phyloP scores from a whole-genome alignment of 1,140 invertebrate genomes.

The Mya arenaria region DNA sequence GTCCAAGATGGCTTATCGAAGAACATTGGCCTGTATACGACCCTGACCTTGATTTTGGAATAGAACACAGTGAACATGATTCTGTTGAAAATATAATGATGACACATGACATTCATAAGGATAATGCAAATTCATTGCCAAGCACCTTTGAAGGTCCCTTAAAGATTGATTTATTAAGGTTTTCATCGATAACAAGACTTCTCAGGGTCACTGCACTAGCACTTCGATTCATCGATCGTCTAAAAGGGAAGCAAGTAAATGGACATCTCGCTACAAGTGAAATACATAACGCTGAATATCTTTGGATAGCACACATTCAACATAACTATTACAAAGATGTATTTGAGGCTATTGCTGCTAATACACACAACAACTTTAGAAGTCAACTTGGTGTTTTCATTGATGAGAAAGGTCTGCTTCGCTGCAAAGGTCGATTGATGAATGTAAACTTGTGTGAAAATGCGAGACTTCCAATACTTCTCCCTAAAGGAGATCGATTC shows the following conservation, averaged over 20 bases:
- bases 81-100: too few species aligned
- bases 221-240: not conserved
- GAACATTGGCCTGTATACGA: not conserved
- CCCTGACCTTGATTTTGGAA: too few species aligned
- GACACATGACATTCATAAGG: not conserved
- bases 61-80: too few species aligned
- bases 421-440: not conserved
- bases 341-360: not conserved
- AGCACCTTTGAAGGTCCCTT: not conserved
- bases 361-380: not conserved
- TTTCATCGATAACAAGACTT: not conserved
- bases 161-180: not conserved
- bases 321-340: not conserved
- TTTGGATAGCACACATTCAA: not conserved
- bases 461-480: conserved; percentile 5
- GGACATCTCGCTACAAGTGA: not conserved
- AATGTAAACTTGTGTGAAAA: not conserved
- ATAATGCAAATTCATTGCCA: too few species aligned
- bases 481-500: not conserved
- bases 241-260: not conserved
- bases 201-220: not conserved
- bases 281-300: not conserved
- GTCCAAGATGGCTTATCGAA: not conserved
- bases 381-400: not conserved
- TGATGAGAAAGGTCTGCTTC: not conserved